Evolutionary conservation across 2,888 invertebrate species (phyloP).

Genomic region (Ceramica pisi): DNA sequence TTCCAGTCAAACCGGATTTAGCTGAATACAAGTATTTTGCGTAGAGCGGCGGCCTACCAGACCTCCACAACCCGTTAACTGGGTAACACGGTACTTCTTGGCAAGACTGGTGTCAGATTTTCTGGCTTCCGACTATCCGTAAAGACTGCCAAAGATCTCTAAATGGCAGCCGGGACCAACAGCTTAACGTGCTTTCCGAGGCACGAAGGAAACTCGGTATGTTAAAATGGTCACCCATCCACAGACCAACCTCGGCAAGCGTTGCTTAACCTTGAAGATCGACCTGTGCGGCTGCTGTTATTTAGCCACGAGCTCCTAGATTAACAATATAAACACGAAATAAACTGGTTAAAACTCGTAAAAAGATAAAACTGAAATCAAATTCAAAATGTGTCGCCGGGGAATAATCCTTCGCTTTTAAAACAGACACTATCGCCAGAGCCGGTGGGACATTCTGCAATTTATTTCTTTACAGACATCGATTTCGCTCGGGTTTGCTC

Average conservation of each 20-base stretch:
- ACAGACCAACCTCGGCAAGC: too few relatives aligned
- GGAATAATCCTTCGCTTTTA: conserved; percentile 69
- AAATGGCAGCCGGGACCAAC: background rate
- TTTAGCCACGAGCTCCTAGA: background rate
- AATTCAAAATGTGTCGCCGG: conserved; percentile 65
- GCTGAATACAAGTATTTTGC: too few relatives aligned
- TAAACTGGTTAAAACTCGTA: conserved; percentile 53
- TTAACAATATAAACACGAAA: conserved; percentile 37
- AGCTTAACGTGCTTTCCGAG: background rate
- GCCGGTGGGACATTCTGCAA: conserved; percentile 61
- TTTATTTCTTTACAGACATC: conserved; percentile 62
- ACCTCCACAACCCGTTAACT: too few relatives aligned
- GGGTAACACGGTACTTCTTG: too few relatives aligned
- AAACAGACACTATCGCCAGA: conserved; percentile 63
- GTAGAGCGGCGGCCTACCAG: too few relatives aligned
- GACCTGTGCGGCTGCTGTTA: background rate
- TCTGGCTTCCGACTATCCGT: too few relatives aligned
- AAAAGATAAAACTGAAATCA: conserved; percentile 64
- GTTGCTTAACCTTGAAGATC: background rate
- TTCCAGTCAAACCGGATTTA: too few relatives aligned
- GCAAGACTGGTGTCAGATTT: too few relatives aligned
- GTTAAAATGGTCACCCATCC: too few relatives aligned
- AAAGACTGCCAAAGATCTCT: too few relatives aligned
- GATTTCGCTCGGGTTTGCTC: conserved; percentile 34
- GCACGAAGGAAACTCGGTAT: too few relatives aligned